These are phyloP conservation scores for Selene dorsalis DNA, from an alignment of 2,797 vertebrate genomes.

Conservation along the genomic window DNA sequence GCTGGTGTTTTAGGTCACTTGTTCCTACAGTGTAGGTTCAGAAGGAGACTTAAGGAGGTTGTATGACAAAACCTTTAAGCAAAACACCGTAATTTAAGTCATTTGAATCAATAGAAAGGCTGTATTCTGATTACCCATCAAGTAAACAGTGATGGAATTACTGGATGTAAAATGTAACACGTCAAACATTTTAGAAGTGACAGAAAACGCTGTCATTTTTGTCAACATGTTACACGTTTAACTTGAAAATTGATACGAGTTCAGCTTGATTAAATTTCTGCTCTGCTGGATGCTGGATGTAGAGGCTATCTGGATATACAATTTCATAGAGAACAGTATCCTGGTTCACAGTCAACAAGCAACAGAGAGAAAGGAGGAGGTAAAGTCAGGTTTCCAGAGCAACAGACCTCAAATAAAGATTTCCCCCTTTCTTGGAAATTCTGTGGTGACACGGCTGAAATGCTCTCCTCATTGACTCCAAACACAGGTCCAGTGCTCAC, in stretches of 20 bases:
- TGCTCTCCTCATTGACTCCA: conserved; percentile 86
- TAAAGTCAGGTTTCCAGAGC: conserved; percentile 67
- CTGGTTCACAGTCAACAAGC: conserved; percentile 40
- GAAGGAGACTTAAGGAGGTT: conserved; percentile 34
- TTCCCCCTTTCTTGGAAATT: conserved; percentile 82
- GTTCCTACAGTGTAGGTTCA: conserved; percentile 70
- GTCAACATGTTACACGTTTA: conserved; percentile 1
- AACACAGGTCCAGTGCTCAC: conserved; percentile 84
- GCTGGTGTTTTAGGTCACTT: conserved; percentile 79
- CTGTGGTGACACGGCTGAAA: conserved; percentile 85
- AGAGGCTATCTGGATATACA: conserved; percentile 39
- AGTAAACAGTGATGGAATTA: not conserved
- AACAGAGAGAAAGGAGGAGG: conserved; percentile 44
- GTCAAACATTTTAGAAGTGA: conserved; percentile 5
- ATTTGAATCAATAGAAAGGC: not conserved
- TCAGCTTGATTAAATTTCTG: conserved; percentile 33
- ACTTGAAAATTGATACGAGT: conserved; percentile 5
- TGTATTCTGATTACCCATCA: not conserved
- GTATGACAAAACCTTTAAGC: conserved; percentile 27
- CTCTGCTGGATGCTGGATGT: conserved; percentile 16
- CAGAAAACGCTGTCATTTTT: not conserved
- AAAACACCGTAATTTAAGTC: conserved; percentile 30
- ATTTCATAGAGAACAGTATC: conserved; percentile 50
- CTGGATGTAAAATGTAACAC: not conserved
- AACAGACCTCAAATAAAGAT: conserved; percentile 90